Conservation (phyloP, 2,797 vertebrate genomes). For the Cercopithecus diana region DNA sequence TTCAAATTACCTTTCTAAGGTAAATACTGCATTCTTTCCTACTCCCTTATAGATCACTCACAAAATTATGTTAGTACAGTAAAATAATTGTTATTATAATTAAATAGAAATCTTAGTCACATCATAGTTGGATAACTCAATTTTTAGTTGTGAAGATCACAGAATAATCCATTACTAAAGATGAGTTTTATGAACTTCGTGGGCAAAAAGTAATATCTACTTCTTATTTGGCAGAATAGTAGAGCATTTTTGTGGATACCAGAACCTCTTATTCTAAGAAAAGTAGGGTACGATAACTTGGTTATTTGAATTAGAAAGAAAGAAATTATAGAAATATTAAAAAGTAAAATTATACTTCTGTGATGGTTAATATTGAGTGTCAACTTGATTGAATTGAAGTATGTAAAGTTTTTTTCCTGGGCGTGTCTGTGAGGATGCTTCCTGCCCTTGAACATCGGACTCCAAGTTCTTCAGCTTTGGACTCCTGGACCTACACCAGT, state of each 20-base stretch:
- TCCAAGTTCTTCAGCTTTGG: background rate
- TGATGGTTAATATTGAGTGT: background rate
- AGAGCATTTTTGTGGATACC: background rate
- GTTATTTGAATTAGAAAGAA: conserved; percentile 10
- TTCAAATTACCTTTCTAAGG: conserved; percentile 63
- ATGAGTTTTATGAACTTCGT: background rate
- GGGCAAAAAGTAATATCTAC: conserved; percentile 34
- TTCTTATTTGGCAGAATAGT: background rate
- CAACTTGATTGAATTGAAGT: background rate
- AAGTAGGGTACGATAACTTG: background rate
- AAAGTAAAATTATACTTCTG: background rate
- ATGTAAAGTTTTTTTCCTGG: background rate
- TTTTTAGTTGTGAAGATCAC: conserved; percentile 20
- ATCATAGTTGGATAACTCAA: background rate
- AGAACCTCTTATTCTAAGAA: background rate
- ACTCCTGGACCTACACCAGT: background rate
- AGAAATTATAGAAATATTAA: background rate
- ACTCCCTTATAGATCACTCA: conserved; percentile 3
- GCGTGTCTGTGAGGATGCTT: background rate
- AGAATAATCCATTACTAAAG: background rate
- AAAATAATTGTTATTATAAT: conserved; percentile 59
- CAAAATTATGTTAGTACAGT: conserved; percentile 32
- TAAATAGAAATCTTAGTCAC: conserved; percentile 52
- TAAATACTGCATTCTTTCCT: conserved; percentile 11
- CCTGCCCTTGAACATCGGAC: background rate